Conservation (phyloP, 2,797 vertebrate species). For the Silurus aristotelis region DNA sequence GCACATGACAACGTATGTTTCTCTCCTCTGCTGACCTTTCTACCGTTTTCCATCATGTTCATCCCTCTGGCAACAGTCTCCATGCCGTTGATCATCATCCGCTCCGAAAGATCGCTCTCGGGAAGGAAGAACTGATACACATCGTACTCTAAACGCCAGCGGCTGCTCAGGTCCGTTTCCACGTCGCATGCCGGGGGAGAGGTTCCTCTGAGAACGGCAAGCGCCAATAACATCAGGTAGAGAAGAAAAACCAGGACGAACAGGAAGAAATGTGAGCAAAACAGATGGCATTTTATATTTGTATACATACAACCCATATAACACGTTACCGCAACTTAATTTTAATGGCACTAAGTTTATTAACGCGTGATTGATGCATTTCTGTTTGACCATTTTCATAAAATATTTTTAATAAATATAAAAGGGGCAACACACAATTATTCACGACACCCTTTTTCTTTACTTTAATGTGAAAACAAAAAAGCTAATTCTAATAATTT, state of each 20-base stretch:
- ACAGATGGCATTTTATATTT: too few relatives aligned
- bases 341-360: too few relatives aligned
- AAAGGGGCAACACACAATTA: too few relatives aligned
- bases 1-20: neutral
- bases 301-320: too few relatives aligned
- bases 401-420: too few relatives aligned
- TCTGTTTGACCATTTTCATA: too few relatives aligned
- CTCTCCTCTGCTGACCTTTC: constrained; percentile 71
- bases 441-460: too few relatives aligned
- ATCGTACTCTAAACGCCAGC: constrained; percentile 87
- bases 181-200: constrained; percentile 75
- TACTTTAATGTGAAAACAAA: too few relatives aligned
- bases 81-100: constrained; percentile 74
- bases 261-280: neutral
- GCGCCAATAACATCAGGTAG: neutral
- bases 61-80: constrained; percentile 74
- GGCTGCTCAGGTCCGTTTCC: constrained; percentile 57
- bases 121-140: constrained; percentile 92
- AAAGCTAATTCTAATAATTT: too few relatives aligned
- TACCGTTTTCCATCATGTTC: constrained; percentile 70
- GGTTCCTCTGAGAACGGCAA: constrained; percentile 69
- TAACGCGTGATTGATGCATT: too few relatives aligned
- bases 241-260: neutral
- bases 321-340: too few relatives aligned
- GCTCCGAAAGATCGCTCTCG: constrained; percentile 81